Base-by-base conservation (phyloP, 2,113 vertebrate species). In the Nibea coibor region DNA sequence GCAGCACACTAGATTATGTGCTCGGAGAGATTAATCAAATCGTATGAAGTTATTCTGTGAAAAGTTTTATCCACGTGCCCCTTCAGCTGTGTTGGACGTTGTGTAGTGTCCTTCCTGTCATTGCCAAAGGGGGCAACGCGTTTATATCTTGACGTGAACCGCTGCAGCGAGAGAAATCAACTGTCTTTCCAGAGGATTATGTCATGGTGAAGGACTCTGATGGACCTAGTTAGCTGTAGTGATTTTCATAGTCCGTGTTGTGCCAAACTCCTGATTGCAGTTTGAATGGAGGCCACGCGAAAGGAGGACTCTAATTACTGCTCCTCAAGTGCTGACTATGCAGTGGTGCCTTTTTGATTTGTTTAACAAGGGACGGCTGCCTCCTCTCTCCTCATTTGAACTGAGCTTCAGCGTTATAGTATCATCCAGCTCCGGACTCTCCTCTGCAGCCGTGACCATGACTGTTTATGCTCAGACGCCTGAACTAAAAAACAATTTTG, bases 21-120 rank as follows among this genome's bases (percentile, higher is more conserved):
- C 82, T 81, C 8, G 51, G 62, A 70, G 75, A 91, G 88, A 92
- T 92, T 92, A 92, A 92, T 94, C 89, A 89, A 82, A 91, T 68
- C 28, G 42, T 78, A 35, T 81, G 77, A 83, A 78, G 83, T 80
- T 66, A 63, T 24, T 39, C 28, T 69, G n/a, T 81, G 75, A 82
- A 86, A 78, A 75, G 68, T 73, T 75, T 82, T 45, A 67, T 65
- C 53, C 63, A 53, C 35, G 14, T 80, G 53, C 75, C 31, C 70
- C 45, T 68, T 54, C 45, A 72, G 54, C 74, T 56, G 45, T 1
- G 43, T 28, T 53, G 10, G 26, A 80, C 22, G 10, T 58, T 59
- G 67, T 51, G 74, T 78, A 70, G 59, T 71, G 75, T 81, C 79
- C 61, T 65, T 78, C 62, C 39, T 65, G 78, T 70, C 78, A 57